phyloP scores from a whole-genome alignment of 2,888 invertebrate species.

The Gibbula magus region DNA sequence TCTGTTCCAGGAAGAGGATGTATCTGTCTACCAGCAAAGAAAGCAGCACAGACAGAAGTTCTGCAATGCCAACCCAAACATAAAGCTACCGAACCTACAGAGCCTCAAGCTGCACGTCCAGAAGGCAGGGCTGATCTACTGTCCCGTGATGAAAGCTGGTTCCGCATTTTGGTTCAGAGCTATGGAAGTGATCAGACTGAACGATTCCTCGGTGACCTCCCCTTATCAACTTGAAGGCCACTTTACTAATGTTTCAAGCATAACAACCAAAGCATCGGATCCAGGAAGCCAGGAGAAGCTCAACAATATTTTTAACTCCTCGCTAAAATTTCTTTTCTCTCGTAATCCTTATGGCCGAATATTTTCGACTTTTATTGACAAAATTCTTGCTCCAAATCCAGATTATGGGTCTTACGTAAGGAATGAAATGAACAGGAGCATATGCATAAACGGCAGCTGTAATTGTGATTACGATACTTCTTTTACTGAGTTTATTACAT shows the following conservation, averaged over 20 bases:
- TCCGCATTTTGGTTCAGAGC: slow-evolving; percentile 1
- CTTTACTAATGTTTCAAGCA: not conserved
- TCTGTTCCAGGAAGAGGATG: too few relatives aligned
- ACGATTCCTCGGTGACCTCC: not conserved
- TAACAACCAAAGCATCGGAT: not conserved
- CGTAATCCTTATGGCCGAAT: not conserved
- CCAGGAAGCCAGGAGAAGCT: not conserved
- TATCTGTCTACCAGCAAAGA: too few relatives aligned
- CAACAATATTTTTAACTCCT: not conserved
- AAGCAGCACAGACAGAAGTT: too few relatives aligned
- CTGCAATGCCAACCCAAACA: too few relatives aligned
- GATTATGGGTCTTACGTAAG: not conserved
- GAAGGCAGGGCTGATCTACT: not conserved
- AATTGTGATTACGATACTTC: not conserved
- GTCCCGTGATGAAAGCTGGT: not conserved
- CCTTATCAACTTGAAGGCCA: not conserved
- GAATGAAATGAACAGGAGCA: too few relatives aligned
- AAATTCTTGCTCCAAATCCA: not conserved
- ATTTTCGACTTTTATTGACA: not conserved
- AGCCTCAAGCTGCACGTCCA: not conserved
- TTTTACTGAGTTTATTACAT: not conserved
- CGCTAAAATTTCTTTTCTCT: not conserved
- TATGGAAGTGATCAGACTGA: not conserved
- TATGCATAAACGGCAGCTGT: not conserved
- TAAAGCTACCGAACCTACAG: too few relatives aligned